These are phyloP conservation scores for Nettapus auritus DNA, from an alignment of 2,113 vertebrate genomes.

Conservation along the genomic window DNA sequence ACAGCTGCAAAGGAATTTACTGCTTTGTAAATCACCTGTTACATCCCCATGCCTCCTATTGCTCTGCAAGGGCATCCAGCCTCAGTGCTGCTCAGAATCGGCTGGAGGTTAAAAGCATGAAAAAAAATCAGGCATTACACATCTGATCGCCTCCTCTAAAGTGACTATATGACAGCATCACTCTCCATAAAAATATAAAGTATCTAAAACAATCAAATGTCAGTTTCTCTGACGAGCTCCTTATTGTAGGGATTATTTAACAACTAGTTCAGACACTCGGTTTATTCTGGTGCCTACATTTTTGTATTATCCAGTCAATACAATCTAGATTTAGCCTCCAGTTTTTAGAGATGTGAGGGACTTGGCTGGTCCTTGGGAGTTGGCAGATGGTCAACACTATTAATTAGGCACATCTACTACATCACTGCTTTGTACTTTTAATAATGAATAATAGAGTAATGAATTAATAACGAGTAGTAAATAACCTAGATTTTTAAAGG, in stretches of 20 bases:
- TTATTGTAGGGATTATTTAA: background rate
- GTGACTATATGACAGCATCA: background rate
- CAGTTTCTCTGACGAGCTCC: background rate
- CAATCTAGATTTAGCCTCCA: background rate
- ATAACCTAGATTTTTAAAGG: background rate
- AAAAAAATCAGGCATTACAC: background rate
- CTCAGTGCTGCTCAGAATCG: background rate
- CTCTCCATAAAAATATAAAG: background rate
- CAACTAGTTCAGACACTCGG: background rate
- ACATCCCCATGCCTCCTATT: constrained; percentile 24
- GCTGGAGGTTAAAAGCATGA: constrained; percentile 7
- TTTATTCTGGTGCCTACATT: background rate
- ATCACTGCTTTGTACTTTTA: background rate
- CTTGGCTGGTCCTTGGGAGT: too few species aligned
- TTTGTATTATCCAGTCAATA: background rate
- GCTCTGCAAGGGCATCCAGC: constrained; percentile 35
- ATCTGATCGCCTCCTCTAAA: background rate
- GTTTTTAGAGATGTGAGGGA: background rate
- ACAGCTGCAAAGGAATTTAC: constrained; percentile 43
- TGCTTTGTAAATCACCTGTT: constrained; percentile 59
- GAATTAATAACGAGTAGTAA: background rate
- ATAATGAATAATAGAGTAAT: background rate
- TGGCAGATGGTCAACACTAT: background rate
- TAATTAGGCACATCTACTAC: background rate
- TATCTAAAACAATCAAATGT: background rate